These are phyloP conservation scores for Pterophyllum scalare DNA, from an alignment of 2,113 vertebrate genomes.

Conservation along the genomic window DNA sequence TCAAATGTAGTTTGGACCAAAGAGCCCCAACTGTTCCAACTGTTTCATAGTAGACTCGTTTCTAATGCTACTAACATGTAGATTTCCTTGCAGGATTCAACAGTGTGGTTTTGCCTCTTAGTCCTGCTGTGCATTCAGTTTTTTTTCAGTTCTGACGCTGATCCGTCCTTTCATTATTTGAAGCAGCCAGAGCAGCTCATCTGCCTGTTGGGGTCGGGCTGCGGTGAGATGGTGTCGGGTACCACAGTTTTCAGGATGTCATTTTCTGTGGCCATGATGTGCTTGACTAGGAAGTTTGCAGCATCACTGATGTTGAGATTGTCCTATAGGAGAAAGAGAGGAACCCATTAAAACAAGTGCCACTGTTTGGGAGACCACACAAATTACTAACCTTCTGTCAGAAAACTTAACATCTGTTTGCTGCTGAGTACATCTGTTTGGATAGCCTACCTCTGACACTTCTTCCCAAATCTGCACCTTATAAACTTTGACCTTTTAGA, in stretches of 20 bases:
- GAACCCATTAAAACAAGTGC: neutral
- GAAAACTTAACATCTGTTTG: neutral
- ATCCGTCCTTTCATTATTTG: slow-evolving; percentile 63
- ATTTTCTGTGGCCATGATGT: slow-evolving; percentile 93
- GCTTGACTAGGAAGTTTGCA: slow-evolving; percentile 93
- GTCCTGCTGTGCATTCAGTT: neutral
- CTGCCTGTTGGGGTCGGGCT: slow-evolving; percentile 81
- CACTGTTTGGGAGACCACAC: neutral
- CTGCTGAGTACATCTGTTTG: slow-evolving; percentile 1
- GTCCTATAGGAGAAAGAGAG: slow-evolving; percentile 81
- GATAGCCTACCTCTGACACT: neutral
- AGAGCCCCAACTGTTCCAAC: neutral
- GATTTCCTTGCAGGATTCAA: neutral
- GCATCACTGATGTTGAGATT: slow-evolving; percentile 95
- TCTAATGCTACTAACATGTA: neutral
- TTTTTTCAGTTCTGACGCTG: neutral
- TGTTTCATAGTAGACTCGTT: neutral
- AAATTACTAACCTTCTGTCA: neutral
- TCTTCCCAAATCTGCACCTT: slow-evolving; percentile 12
- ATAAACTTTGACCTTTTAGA: slow-evolving; percentile 66
- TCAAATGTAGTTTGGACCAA: slow-evolving; percentile 9
- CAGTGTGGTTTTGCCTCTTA: slow-evolving; percentile 9
- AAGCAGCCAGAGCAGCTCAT: slow-evolving; percentile 89
- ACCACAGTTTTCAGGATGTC: slow-evolving; percentile 86
- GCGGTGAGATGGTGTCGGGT: slow-evolving; percentile 89